phyloP scores from a whole-genome alignment of 2,888 invertebrate species.

The Brachynemurus nebulosus region DNA sequence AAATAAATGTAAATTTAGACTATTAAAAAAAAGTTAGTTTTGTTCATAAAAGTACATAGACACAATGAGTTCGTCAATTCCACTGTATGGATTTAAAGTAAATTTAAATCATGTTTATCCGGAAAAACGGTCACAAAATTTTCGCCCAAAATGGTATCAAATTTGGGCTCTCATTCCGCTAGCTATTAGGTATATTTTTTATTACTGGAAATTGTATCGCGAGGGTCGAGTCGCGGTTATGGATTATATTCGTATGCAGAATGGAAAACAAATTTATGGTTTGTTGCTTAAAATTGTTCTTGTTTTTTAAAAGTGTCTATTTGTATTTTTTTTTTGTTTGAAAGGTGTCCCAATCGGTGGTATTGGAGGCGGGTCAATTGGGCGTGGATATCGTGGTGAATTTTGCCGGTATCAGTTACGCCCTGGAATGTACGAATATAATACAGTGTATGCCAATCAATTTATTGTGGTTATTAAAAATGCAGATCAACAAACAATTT shows the following conservation, averaged over 20 bases:
- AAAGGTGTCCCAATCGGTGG: slow-evolving; percentile 77
- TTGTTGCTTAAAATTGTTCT: slow-evolving; percentile 23
- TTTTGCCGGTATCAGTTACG: slow-evolving; percentile 83
- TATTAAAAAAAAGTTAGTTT: too few species aligned
- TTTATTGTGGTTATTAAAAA: slow-evolving; percentile 79
- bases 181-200: slow-evolving; percentile 48
- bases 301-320: not conserved
- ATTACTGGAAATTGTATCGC: slow-evolving; percentile 48
- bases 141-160: slow-evolving; percentile 51
- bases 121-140: slow-evolving; percentile 52
- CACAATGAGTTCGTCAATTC: too few species aligned
- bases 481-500: slow-evolving; percentile 49
- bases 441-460: slow-evolving; percentile 71
- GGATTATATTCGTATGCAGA: slow-evolving; percentile 59
- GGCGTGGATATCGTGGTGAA: slow-evolving; percentile 82
- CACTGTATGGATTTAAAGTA: slow-evolving; percentile 59
- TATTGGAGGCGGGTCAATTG: slow-evolving; percentile 72
- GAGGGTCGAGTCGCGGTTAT: slow-evolving; percentile 58
- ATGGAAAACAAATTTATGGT: slow-evolving; percentile 77
- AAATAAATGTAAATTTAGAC: too few species aligned
- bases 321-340: slow-evolving; percentile 16
- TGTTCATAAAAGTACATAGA: too few species aligned
- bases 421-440: slow-evolving; percentile 80
- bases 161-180: slow-evolving; percentile 56
- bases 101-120: slow-evolving; percentile 60